Evolutionary conservation across 1,140 invertebrate species (phyloP).

Genomic region (Lepidurus packardi): DNA sequence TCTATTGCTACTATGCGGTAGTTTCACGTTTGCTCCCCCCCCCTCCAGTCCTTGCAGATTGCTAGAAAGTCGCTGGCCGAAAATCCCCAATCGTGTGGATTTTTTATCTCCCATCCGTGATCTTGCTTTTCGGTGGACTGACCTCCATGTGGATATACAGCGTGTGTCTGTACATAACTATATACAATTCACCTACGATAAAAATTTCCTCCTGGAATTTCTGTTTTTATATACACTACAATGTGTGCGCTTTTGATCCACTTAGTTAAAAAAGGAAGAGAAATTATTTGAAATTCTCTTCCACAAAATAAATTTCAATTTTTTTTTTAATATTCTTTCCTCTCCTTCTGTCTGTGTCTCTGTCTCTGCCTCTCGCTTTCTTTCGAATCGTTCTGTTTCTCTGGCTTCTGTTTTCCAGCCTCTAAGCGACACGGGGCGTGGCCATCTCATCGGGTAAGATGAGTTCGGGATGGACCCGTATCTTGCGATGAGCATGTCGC

Average conservation of each 20-base stretch:
- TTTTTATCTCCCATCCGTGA: background rate
- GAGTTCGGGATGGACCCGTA: slow-evolving; percentile 28
- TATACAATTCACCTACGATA: background rate
- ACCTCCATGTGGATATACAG: background rate
- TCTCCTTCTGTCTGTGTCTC: background rate
- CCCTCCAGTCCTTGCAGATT: too few relatives aligned
- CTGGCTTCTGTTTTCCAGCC: too few relatives aligned
- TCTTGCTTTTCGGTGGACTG: background rate
- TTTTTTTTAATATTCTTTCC: background rate
- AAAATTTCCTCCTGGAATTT: background rate
- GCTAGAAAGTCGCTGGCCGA: too few relatives aligned
- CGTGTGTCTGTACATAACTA: background rate
- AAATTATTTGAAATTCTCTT: too few relatives aligned
- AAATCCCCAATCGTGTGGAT: background rate
- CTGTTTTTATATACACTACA: background rate
- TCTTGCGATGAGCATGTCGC: slow-evolving; percentile 27
- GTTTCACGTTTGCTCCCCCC: too few relatives aligned
- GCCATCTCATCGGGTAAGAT: background rate
- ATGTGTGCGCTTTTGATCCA: slow-evolving; percentile 15
- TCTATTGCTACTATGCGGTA: background rate
- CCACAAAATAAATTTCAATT: too few relatives aligned
- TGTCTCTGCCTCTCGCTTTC: background rate
- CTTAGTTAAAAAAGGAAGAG: background rate
- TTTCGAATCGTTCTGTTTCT: too few relatives aligned
- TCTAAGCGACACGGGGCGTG: too few relatives aligned